Evolutionary conservation across 1,140 invertebrate species (phyloP), one percentile per base, ranked within the genome.

Genomic region (Epicauta chinensis): DNA sequence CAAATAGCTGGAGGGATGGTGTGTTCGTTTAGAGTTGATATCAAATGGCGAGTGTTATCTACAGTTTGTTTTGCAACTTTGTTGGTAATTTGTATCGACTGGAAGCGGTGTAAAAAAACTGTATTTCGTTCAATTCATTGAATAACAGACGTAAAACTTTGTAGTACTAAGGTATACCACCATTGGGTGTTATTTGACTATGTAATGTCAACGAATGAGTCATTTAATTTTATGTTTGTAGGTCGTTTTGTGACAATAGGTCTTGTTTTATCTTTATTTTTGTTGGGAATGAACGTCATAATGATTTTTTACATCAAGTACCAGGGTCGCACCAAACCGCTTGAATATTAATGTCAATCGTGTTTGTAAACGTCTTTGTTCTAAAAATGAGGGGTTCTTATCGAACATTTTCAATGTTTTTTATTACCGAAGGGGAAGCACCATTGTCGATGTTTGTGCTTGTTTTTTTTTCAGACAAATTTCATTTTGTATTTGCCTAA

Each of bases 231-330:
- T 60, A 60, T 58, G 41, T 43, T 50, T 53, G 53, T 55, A 48
- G 50, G 52, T 54, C 23, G 54, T 58, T 54, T 58, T 46, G 56
- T 53, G 45, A 50, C 51, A 56, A 56, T 44, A 34, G 48, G 41
- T 40, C 53, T 59, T 59, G 59, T 55, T 60, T 58, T 60, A 60
- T 60, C 59, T 60, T 60, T 58, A 60, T 60, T 58, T 60, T 55
- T 48, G 41, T 42, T 55, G 48, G 45, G 53, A 60, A 60, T 60
- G 59, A 58, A 58, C 49, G 46, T 54, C 56, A 57, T 60, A 56
- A 60, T 56, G 58, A 60, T 60, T 58, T 58, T 58, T 55, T 53
- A 44, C 32, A 54, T 39, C 42, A 35, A 48, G 45, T 30, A 31
- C 23, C 23, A 41, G 23, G 47, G 15, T 16, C 15, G 29, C 29